These are phyloP conservation scores for Cotesia typhae DNA, from an alignment of 1,140 invertebrate genomes.

Conservation along the genomic window DNA sequence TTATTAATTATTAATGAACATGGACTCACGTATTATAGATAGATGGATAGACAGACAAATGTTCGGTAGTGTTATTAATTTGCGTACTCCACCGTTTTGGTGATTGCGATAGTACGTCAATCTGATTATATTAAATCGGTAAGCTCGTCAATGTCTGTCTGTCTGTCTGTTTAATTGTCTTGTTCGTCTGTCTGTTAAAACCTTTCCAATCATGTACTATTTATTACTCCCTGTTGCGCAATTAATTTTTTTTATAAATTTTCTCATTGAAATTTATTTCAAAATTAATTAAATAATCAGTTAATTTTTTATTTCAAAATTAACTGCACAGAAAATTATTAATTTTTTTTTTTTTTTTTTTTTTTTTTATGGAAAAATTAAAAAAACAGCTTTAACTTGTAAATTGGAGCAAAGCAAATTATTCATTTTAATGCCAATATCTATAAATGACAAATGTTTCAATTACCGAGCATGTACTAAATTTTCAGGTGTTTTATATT, in stretches of 20 bases:
- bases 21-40: background rate
- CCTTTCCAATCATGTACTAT: conserved; percentile 28
- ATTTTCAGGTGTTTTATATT: too few relatives aligned
- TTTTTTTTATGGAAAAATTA: background rate
- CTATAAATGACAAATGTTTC: too few relatives aligned
- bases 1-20: too few relatives aligned
- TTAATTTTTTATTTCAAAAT: too few relatives aligned
- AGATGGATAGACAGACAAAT: conserved; percentile 39
- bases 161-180: conserved; percentile 53
- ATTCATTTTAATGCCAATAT: background rate
- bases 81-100: background rate
- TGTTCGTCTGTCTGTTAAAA: conserved; percentile 38
- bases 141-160: conserved; percentile 54
- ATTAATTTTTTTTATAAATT: background rate
- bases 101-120: conserved; percentile 6
- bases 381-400: background rate
- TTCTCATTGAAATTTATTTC: background rate
- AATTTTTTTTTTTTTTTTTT: background rate
- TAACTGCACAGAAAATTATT: too few relatives aligned
- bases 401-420: background rate
- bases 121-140: conserved; percentile 49
- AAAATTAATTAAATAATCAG: too few relatives aligned
- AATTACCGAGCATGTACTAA: too few relatives aligned
- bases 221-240: conserved; percentile 3
- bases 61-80: conserved; percentile 22